Evolutionary conservation across 2,113 vertebrate genomes (phyloP).

Genomic region (Alosa alosa): DNA sequence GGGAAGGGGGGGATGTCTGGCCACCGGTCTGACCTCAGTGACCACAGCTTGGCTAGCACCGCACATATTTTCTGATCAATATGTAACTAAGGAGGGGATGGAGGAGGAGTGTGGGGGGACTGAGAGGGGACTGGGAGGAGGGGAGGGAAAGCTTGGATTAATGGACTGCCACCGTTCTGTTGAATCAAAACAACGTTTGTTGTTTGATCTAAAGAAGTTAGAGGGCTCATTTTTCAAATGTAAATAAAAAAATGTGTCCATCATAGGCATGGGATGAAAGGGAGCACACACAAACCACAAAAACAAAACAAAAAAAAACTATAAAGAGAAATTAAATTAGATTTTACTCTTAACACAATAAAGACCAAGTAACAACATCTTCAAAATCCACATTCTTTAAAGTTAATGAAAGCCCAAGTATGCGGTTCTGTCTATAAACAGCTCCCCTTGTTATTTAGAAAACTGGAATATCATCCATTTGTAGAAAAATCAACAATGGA

Average conservation of each 20-base stretch:
- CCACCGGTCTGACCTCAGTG: conserved; percentile 63
- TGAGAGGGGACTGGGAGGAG: neutral
- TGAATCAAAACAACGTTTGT: neutral
- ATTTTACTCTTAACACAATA: neutral
- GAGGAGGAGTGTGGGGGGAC: conserved; percentile 24
- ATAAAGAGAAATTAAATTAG: neutral
- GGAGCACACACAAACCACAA: neutral
- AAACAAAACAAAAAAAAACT: neutral
- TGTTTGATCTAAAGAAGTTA: neutral
- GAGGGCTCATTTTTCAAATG: neutral
- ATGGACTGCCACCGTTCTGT: conserved; percentile 7
- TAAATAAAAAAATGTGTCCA: neutral
- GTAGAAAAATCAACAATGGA: neutral
- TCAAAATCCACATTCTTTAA: neutral
- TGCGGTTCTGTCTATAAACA: neutral
- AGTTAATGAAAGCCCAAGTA: neutral
- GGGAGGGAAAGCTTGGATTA: conserved; percentile 5
- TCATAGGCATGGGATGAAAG: neutral
- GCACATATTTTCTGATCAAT: conserved; percentile 55
- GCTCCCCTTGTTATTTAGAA: neutral
- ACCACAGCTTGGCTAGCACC: conserved; percentile 51
- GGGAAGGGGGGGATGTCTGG: conserved; percentile 59
- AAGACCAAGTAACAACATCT: neutral
- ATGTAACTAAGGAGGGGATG: conserved; percentile 55
- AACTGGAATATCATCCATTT: neutral